Percentiles rank a stretch among this genome's conserved stretches.
Conservation (phyloP, 2,797 vertebrate genomes). For the Cebuella pygmaea region DNA sequence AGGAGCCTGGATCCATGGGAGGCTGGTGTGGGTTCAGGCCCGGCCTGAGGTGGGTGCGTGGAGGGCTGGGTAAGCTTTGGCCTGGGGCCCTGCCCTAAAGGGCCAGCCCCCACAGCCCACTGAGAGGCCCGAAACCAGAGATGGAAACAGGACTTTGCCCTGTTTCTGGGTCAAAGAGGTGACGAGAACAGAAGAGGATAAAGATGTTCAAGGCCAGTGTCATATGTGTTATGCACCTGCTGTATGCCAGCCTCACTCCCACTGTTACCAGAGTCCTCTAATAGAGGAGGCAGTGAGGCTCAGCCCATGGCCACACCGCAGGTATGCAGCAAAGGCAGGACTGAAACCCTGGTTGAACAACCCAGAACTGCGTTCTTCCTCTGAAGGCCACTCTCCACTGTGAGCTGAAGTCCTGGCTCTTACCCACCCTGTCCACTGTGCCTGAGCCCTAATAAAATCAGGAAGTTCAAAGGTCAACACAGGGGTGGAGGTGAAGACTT, state of each 20-base stretch:
- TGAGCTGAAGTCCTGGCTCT: neutral
- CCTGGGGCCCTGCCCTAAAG: neutral
- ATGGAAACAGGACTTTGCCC: neutral
- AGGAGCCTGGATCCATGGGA: too few relatives aligned
- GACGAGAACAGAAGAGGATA: neutral
- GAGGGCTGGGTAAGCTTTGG: neutral
- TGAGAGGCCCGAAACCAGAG: neutral
- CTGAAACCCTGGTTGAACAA: neutral
- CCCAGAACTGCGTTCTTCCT: rapidly evolving
- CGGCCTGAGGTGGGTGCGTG: neutral
- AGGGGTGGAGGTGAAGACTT: rapidly evolving
- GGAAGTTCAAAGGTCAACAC: neutral
- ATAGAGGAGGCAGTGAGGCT: neutral
- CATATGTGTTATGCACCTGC: neutral
- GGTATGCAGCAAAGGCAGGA: neutral
- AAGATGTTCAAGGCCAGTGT: neutral
- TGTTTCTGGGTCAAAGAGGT: neutral
- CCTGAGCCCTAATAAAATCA: neutral
- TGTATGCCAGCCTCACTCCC: neutral
- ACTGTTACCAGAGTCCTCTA: neutral
- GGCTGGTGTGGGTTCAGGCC: neutral
- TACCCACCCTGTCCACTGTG: rapidly evolving
- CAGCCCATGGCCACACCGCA: neutral
- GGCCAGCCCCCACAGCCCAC: neutral
- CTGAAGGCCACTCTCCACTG: neutral